These are phyloP conservation scores for Apteryx mantelli DNA, from an alignment of 2,113 vertebrate species.

Conservation along the genomic window DNA sequence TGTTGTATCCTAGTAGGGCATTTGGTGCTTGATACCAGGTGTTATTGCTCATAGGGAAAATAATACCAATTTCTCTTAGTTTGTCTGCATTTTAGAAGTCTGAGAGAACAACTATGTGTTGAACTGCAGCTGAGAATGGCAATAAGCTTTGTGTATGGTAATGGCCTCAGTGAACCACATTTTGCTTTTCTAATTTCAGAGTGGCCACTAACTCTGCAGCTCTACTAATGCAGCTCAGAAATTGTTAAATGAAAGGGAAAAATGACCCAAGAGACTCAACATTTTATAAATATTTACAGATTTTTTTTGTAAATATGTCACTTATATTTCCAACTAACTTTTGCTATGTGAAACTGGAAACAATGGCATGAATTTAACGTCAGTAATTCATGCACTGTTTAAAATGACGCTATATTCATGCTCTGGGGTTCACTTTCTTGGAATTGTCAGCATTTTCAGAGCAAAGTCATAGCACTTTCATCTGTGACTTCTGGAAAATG, in stretches of 20 bases:
- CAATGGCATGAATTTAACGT: slow-evolving; percentile 20
- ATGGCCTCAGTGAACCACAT: background rate
- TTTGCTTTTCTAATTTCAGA: background rate
- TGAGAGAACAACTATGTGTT: background rate
- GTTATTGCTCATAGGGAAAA: background rate
- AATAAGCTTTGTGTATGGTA: background rate
- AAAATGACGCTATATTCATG: background rate
- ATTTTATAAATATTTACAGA: background rate
- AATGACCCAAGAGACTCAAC: background rate
- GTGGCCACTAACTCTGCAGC: background rate
- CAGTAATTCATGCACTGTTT: slow-evolving; percentile 27
- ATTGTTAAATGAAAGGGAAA: background rate
- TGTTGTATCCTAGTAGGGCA: background rate
- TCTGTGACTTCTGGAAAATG: slow-evolving; percentile 61
- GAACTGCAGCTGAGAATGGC: background rate
- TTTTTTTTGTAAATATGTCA: background rate
- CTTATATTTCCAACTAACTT: slow-evolving; percentile 27
- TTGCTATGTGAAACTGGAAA: background rate
- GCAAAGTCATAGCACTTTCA: slow-evolving; percentile 58
- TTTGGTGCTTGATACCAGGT: background rate
- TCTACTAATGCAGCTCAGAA: background rate
- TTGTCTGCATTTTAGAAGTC: background rate
- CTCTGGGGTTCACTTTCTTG: slow-evolving; percentile 42
- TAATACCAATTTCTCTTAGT: background rate
- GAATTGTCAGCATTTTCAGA: slow-evolving; percentile 55